Percentiles rank a stretch among this genome's conserved stretches.
Evolutionary conservation across 1,140 invertebrate species (phyloP).

Genomic region (Calycopis cecrops): DNA sequence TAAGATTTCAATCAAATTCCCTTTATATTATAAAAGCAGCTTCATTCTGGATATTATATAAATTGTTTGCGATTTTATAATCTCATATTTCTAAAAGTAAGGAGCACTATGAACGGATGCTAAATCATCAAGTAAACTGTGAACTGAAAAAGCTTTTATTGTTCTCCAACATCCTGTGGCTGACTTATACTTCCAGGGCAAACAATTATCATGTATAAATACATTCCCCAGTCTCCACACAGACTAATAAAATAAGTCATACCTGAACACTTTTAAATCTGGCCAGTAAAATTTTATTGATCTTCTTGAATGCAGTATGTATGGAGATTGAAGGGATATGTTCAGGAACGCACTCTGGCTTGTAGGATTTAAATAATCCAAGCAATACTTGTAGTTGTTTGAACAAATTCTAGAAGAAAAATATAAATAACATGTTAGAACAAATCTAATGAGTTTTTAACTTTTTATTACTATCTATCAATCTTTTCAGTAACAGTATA

Average conservation of each 20-base stretch:
- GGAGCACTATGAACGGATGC: too few species aligned
- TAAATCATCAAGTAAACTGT: too few species aligned
- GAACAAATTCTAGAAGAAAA: slow-evolving; percentile 49
- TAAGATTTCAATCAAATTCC: too few species aligned
- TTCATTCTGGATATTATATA: too few species aligned
- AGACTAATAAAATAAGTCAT: slow-evolving; percentile 24
- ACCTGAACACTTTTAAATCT: slow-evolving; percentile 59
- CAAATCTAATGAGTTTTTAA: not conserved
- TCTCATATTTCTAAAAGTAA: too few species aligned
- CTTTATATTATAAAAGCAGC: too few species aligned
- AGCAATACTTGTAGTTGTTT: slow-evolving; percentile 56
- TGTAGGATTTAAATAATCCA: slow-evolving; percentile 68
- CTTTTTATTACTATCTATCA: not conserved
- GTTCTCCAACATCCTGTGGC: too few species aligned
- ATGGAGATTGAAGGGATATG: slow-evolving; percentile 58
- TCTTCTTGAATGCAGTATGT: slow-evolving; percentile 57
- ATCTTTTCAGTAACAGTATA: not conserved
- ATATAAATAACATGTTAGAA: not conserved
- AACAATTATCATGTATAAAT: too few species aligned
- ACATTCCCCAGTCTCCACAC: too few species aligned
- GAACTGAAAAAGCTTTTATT: too few species aligned
- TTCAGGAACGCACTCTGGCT: slow-evolving; percentile 67
- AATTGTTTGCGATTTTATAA: too few species aligned
- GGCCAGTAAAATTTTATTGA: slow-evolving; percentile 42
- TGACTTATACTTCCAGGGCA: too few species aligned